phyloP scores from a whole-genome alignment of 2,797 vertebrate genomes.

The Balearica regulorum region DNA sequence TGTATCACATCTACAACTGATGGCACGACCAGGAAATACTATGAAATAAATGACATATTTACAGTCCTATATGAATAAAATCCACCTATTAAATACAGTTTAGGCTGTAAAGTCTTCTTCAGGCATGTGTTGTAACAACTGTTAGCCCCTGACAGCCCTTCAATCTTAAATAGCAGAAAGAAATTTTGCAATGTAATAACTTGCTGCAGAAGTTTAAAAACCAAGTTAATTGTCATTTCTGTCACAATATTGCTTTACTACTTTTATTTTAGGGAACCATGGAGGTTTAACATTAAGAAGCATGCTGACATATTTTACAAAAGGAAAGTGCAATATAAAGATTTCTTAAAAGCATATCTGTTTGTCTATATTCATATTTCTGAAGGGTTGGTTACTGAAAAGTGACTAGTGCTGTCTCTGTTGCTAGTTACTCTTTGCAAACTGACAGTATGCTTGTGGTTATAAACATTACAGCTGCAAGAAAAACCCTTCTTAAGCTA shows the following conservation, averaged over 20 bases:
- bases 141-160: rapidly evolving
- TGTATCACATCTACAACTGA: not conserved
- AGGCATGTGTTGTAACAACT: rapidly evolving
- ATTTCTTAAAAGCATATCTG: not conserved
- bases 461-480: not conserved
- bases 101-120: not conserved
- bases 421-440: not conserved
- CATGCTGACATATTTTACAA: not conserved
- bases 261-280: not conserved
- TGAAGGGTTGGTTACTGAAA: not conserved
- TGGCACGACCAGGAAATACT: not conserved
- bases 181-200: not conserved
- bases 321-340: not conserved
- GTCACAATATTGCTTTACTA: not conserved
- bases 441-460: not conserved
- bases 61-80: not conserved
- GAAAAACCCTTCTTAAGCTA: not conserved
- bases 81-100: not conserved
- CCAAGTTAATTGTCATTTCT: not conserved
- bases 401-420: not conserved
- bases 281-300: not conserved
- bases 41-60: not conserved
- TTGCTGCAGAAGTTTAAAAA: not conserved
- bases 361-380: not conserved
- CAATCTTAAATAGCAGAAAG: not conserved